Evolutionary conservation across 30 jellyfish, hydroid and myxozoan genomes (phyloP), one percentile per base, ranked within the genome.

Genomic region (Turritopsis rubra): DNA sequence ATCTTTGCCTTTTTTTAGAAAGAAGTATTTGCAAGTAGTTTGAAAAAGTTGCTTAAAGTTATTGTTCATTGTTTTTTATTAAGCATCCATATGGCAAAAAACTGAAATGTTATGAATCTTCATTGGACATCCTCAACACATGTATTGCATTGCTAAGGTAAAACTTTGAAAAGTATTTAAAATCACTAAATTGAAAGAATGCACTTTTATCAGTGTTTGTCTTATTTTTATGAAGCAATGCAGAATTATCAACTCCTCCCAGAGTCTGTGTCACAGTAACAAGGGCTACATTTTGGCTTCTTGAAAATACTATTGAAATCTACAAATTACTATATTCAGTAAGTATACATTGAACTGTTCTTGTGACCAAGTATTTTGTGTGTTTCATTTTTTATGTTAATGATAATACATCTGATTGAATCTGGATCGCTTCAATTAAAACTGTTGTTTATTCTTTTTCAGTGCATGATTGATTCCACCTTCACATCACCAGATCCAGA

Each of bases 231-330:
- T 75, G 8, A 26, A 77, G 85, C 18, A 77, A 77, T 18, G 18
- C 85, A 30, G 53, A 29, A 24, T 29, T 29, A 24, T 53, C 73
- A 24, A 29, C 85, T 0, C 66, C 66, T 18, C 71, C 85, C n/a
- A 30, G 29, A 25, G 52, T 80, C 18, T 80, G 87, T 21, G 52
- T 31, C 54, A 31, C 77, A 19, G 52, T 80, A 18, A 24, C 87
- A 23, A 80, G 87, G n/a, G 82, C 82, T 22, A 70, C 77, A 53
- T 28, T 80, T 53, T 80, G 87, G 87, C 53, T 80, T 23, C 77
- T 80, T 27, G 87, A 80, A 70, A 80, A 80, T 26, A 30, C 87
- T 16, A 80, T 80, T 52, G 87, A 80, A 24, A 65, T 70, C 20
- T 80, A 53, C 77, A 53, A 80, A 70, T 26, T 52, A 54, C 28